These are phyloP conservation scores for Illadopsis cleaveri DNA, from an alignment of 2,113 vertebrate species.

Conservation along the genomic window DNA sequence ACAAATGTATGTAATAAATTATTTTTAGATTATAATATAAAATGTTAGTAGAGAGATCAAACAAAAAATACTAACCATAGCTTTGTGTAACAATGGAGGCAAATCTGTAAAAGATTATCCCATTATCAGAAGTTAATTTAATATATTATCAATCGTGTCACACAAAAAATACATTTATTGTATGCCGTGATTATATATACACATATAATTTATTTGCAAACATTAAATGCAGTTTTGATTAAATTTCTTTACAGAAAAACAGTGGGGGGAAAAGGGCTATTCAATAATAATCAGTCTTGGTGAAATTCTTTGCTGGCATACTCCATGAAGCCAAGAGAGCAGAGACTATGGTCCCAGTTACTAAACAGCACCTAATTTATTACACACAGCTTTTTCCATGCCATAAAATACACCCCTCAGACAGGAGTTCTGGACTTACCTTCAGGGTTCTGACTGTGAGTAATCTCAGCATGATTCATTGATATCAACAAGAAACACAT, in stretches of 20 bases:
- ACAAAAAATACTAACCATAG: slow-evolving; percentile 75
- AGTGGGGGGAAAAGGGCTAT: neutral
- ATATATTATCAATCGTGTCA: neutral
- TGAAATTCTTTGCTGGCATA: neutral
- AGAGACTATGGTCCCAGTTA: neutral
- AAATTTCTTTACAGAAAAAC: neutral
- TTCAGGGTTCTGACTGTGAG: slow-evolving; percentile 7
- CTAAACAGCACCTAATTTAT: neutral
- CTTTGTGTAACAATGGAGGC: slow-evolving; percentile 73
- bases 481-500: slow-evolving; percentile 46
- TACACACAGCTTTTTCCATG: neutral
- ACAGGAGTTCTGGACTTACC: slow-evolving; percentile 63
- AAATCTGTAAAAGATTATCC: slow-evolving; percentile 74
- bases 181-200: neutral
- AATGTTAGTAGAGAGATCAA: slow-evolving; percentile 14
- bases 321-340: neutral
- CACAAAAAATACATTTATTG: neutral
- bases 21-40: neutral
- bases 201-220: neutral
- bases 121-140: neutral
- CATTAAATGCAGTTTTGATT: neutral
- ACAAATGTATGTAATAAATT: neutral
- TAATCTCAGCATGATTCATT: slow-evolving; percentile 11
- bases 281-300: neutral
- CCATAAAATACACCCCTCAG: neutral